Base-by-base conservation (phyloP, 2,797 vertebrate genomes). In the Myripristis murdjan region DNA sequence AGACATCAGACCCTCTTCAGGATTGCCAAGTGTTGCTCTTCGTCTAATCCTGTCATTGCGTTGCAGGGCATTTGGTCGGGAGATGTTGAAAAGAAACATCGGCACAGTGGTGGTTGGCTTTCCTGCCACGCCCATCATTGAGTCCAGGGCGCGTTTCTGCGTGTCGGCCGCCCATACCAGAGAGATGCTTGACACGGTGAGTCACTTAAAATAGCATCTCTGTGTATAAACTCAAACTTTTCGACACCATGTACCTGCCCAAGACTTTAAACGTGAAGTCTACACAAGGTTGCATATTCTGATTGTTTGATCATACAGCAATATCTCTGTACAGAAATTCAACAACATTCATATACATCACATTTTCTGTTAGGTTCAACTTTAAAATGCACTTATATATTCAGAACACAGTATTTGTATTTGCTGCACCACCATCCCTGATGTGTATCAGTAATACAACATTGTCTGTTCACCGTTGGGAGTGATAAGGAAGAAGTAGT, bases 71-170 rank as follows among this genome's bases (percentile, higher is more conserved):
- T 99, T 99, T 73, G 97, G 98, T 11, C 93, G 97, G 52, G 98
- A 99, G 92, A 98, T 99, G 98, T 73, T 99, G 78, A 98, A 97
- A 92, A 95, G 97, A 71, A 97, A 98, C 86, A 94, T 99, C 0
- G 98, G 97, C 14, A 98, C 97, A 0, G 97, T 99, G 84, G 98
- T 97, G 18, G 98, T 99, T 24, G 98, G 98, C 47, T 99, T 99
- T 86, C 98, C 98, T 12, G 98, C 98, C 15, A 99, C 98, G 1
- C 97, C 98, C 8, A 99, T 99, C 88, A 97, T 98, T 0, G 97
- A 99, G 87, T 99, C 98, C 16, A 94, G 98, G 90, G 98, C 98
- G 6, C 96, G 98, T 23, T 98, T 99, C 93, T 99, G 98, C 58
- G 77, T 99, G 52, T 99, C 98, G 2, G 97, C 98, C 16, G 94